Conservation (phyloP, 2,797 vertebrate genomes). For the Astyanax mexicanus region DNA sequence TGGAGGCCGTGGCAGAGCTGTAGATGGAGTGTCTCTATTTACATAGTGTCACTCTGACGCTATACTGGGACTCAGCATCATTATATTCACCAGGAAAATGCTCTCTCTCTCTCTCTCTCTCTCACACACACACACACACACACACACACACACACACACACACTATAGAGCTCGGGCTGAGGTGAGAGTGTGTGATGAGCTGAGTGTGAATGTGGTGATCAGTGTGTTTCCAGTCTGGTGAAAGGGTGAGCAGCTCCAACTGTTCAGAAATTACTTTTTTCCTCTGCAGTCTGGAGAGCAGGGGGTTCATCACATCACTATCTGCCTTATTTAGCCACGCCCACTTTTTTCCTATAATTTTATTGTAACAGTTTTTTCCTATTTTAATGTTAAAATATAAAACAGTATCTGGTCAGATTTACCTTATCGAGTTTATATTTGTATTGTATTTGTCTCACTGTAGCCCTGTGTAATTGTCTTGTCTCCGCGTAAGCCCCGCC, state of each 20-base stretch:
- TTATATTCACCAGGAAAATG: not conserved
- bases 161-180: not conserved
- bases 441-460: too few species aligned
- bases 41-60: conserved; percentile 3
- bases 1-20: not conserved
- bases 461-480: too few species aligned
- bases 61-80: not conserved
- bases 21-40: conserved; percentile 2
- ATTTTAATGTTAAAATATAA: too few species aligned
- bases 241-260: not conserved
- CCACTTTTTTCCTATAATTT: too few species aligned
- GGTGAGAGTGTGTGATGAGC: not conserved
- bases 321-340: not conserved
- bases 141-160: not conserved
- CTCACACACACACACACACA: not conserved
- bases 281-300: not conserved
- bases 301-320: not conserved
- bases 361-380: too few species aligned
- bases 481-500: too few species aligned
- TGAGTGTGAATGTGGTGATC: not conserved
- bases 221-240: not conserved
- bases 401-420: too few species aligned
- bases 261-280: not conserved
- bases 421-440: too few species aligned
- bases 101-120: too few species aligned